Evolutionary conservation across 2,888 invertebrate species (phyloP), one percentile per base, ranked within the genome.

Genomic region (Drosophila neutralis): DNA sequence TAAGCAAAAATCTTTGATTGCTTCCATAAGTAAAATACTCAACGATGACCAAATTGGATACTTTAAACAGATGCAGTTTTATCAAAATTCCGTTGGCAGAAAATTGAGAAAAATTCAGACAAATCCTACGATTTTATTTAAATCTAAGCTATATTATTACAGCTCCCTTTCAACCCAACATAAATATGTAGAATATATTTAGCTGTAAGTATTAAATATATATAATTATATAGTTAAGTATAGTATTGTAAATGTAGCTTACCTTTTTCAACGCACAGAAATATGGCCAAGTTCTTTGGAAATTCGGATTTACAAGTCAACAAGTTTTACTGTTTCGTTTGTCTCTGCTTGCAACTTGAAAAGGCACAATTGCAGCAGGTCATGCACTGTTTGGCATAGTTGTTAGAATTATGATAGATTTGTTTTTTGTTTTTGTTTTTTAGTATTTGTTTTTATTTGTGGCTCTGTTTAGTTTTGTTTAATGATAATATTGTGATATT

Each of bases 361-460:
- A 82, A 81, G 80, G 80, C 81, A 80, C 80, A 81, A 78, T 70
- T 81, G 82, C 81, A 78, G 65, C 76, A 48, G 64, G 76, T 69
- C 78, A 75, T 75, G 78, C 72, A 69, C 71, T 63, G 58, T 71
- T 68, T 69, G 79, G 80, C 76, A 77, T 68, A 77, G 62, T 78
- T 75, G 53, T 74, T 63, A 58, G 76, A 57, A 58, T 52, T 62
- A 61, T 66, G 57, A 60, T 72, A 53, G 79, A 66, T 72, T 54
- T 54, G 36, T 54, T 36, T 33, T 42, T 60, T 57, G 38, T 10
- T 21, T 24, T 24, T 24, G 21, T 5, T 56, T 45, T 45, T 35
- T 13, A 31, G 18, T 45, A 15, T 48, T 53, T 45, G n/a, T 21
- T 57, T 59, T 18, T 56, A 29, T n/a, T 24, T 40, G 21, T 38